Evolutionary conservation across 2,888 invertebrate genomes (phyloP).

Genomic region (Phortica okadai): DNA sequence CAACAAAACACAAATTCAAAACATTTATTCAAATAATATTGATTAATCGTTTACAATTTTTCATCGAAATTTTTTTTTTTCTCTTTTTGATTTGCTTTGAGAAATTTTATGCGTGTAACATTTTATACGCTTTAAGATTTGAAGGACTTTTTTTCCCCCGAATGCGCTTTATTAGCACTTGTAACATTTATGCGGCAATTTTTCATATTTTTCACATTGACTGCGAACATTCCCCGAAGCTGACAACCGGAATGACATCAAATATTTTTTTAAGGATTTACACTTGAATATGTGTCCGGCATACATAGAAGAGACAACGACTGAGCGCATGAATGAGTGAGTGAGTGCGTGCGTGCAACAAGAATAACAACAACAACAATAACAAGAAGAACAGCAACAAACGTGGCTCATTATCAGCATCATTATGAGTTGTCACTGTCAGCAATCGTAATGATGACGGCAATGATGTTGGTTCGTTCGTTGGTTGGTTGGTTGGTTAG

Average conservation of each 20-base stretch:
- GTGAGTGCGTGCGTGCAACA: neutral
- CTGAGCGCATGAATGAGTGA: neutral
- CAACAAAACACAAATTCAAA: too few species aligned
- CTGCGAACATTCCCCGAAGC: neutral
- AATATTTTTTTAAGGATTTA: constrained; percentile 47
- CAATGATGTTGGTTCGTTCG: constrained; percentile 1
- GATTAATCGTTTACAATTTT: too few species aligned
- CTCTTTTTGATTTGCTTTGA: too few species aligned
- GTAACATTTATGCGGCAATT: constrained; percentile 44
- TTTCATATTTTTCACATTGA: constrained; percentile 38
- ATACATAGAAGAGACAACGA: constrained; percentile 4
- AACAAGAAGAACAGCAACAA: neutral
- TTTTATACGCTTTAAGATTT: neutral
- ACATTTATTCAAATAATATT: too few species aligned
- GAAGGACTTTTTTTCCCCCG: neutral
- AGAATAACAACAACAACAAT: neutral
- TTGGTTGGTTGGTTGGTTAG: neutral
- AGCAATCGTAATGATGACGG: constrained; percentile 9
- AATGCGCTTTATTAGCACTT: constrained; percentile 40
- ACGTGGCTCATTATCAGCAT: constrained; percentile 7
- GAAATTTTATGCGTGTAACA: too few species aligned
- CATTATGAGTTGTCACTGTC: constrained; percentile 24
- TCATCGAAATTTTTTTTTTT: too few species aligned
- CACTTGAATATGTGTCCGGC: constrained; percentile 46
- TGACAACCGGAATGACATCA: constrained; percentile 39